A percentile compares a stretch with the other conserved stretches of the same genome.
These are phyloP conservation scores for Coregonus sp. DNA, from an alignment of 2,797 vertebrate genomes.

Conservation along the genomic window DNA sequence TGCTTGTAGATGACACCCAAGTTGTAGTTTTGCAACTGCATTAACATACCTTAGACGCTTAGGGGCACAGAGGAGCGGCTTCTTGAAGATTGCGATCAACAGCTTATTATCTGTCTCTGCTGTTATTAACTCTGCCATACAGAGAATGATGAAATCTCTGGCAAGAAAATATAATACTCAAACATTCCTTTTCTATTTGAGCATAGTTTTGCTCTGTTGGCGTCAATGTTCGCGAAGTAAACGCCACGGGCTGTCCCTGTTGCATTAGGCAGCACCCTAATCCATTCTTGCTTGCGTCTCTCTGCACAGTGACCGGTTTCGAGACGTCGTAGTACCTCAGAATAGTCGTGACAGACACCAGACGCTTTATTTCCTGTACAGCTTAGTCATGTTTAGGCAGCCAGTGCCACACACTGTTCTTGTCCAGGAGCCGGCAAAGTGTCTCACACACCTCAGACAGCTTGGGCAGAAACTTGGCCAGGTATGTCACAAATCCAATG, in stretches of 20 bases:
- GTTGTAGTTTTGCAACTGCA: conserved; percentile 9
- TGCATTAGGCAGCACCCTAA: neutral
- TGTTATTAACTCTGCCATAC: neutral
- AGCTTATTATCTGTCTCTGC: neutral
- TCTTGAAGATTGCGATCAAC: neutral
- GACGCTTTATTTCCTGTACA: neutral
- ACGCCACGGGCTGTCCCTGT: conserved; percentile 13
- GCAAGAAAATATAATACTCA: neutral
- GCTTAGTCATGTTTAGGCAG: neutral
- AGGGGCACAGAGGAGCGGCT: neutral
- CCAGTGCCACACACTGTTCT: neutral
- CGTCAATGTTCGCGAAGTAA: neutral
- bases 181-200: conserved; percentile 20
- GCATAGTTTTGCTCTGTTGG: conserved; percentile 7
- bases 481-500: conserved; percentile 19
- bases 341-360: neutral
- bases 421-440: neutral
- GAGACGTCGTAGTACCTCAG: neutral
- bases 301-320: neutral
- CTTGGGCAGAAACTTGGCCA: neutral
- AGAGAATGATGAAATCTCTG: neutral
- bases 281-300: neutral
- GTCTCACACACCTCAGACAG: neutral
- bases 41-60: neutral
- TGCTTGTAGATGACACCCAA: neutral